Evolutionary conservation across 2,113 vertebrate genomes (phyloP).

Genomic region (Leptobrachium ailaonicum): DNA sequence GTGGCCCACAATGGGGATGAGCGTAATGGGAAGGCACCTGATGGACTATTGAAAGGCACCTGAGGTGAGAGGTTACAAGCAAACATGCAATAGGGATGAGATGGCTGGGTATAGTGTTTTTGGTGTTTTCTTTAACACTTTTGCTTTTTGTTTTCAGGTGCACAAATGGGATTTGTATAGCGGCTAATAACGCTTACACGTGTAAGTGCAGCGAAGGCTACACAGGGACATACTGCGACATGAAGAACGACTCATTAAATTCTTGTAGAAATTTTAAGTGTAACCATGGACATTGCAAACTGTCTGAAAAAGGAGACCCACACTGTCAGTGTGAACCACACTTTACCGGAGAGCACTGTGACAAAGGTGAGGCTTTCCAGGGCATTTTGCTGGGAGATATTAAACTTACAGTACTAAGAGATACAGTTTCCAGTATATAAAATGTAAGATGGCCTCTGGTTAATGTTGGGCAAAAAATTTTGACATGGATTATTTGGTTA

Average conservation of each 20-base stretch:
- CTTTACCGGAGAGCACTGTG: constrained; percentile 79
- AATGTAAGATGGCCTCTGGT: too few relatives aligned
- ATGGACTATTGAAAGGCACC: too few relatives aligned
- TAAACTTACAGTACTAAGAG: too few relatives aligned
- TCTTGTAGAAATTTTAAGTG: constrained; percentile 84
- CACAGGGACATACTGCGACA: constrained; percentile 80
- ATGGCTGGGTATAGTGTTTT: background rate
- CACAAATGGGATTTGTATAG: constrained; percentile 78
- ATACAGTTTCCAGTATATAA: too few relatives aligned
- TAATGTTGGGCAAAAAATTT: too few relatives aligned
- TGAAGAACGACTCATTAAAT: constrained; percentile 71
- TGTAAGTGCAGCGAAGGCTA: constrained; percentile 88
- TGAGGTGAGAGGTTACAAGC: too few relatives aligned
- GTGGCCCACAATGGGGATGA: too few relatives aligned
- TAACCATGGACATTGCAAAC: constrained; percentile 82
- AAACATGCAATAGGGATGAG: too few relatives aligned
- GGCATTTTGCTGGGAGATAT: too few relatives aligned
- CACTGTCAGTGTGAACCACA: constrained; percentile 81
- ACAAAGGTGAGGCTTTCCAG: constrained; percentile 73
- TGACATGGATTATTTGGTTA: too few relatives aligned
- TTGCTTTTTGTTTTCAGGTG: constrained; percentile 72
- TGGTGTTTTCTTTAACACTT: background rate
- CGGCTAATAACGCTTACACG: constrained; percentile 71
- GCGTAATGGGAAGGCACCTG: too few relatives aligned
- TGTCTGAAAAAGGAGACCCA: constrained; percentile 76